Evolutionary conservation across 2,113 vertebrate species (phyloP).

Genomic region (Bos indicus): DNA sequence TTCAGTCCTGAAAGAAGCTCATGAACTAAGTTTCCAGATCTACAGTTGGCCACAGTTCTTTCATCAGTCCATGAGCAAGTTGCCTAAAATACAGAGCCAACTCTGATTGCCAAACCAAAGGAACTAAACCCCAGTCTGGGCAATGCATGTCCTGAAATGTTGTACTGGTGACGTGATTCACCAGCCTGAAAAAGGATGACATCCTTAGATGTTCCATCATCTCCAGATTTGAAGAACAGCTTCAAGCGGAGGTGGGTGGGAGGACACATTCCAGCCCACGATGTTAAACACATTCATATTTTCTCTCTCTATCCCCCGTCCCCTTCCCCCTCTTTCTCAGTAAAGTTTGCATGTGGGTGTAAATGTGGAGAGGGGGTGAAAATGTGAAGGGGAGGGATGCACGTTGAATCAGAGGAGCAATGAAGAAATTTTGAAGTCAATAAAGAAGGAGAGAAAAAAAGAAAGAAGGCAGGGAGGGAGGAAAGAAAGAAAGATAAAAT

Average conservation of each 20-base stretch:
- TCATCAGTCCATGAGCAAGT: neutral
- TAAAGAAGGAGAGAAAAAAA: neutral
- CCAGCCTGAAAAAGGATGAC: slow-evolving; percentile 54
- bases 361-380: neutral
- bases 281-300: neutral
- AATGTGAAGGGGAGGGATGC: neutral
- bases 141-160: slow-evolving; percentile 43
- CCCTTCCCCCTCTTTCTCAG: neutral
- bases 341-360: neutral
- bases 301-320: neutral
- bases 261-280: slow-evolving; percentile 59
- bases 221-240: slow-evolving; percentile 46
- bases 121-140: slow-evolving; percentile 44
- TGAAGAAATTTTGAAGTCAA: slow-evolving; percentile 23
- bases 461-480: neutral
- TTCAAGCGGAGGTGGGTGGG: neutral
- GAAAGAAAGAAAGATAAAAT: neutral
- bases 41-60: neutral
- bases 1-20: neutral
- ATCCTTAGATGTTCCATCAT: slow-evolving; percentile 48
- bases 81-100: neutral
- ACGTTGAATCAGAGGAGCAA: neutral
- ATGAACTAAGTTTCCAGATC: neutral
- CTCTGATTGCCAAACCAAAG: neutral
- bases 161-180: slow-evolving; percentile 61